Evolutionary conservation across 2,113 vertebrate genomes (phyloP), one percentile per base, ranked within the genome.

Genomic region (Oryzias javanicus): DNA sequence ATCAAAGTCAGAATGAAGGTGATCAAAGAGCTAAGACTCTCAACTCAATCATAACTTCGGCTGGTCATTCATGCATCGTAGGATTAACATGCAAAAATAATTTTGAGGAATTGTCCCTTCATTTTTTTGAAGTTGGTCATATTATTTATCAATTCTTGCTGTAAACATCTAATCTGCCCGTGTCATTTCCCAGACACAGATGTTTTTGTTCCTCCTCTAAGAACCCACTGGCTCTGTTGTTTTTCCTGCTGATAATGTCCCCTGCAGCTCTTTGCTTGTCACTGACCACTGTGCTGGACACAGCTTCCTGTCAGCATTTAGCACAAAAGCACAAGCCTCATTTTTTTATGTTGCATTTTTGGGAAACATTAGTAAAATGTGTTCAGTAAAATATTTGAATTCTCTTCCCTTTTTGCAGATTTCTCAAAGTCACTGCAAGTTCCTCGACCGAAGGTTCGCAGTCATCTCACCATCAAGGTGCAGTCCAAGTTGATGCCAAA

Each of bases 341-440:
- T 47, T 45, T 51, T 46, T 61, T 4, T 13, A 16, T 48, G 12
- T 40, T 35, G 35, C 35, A 12, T 35, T 35, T 10, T 8, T 35
- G 1, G 3, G 35, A 35, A 35, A 35, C 35, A 35, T 12, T 35
- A 35, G 35, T 35, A 12, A 35, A 35, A 35, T 35, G 10, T 12
- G 35, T 35, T 35, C 35, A 35, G 8, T 35, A 12, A 10, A 35
- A 8, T 8, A 35, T 35, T 35, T 60, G 45, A 13, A 51, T 66
- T 53, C 49, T 53, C 27, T 65, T 79, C 29, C 83, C 67, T 62
- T 67, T 82, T 76, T 59, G 35, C 72, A 99, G 97, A 96, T 83
- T 91, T 92, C 78, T 92, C 93, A 80, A 95, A 96, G 72, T 92
- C 91, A 66, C 90, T 92, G 47, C 81, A 94, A 85, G 92, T 93